phyloP scores from a whole-genome alignment of 2,888 invertebrate species.

The Oxycera nigricornis region DNA sequence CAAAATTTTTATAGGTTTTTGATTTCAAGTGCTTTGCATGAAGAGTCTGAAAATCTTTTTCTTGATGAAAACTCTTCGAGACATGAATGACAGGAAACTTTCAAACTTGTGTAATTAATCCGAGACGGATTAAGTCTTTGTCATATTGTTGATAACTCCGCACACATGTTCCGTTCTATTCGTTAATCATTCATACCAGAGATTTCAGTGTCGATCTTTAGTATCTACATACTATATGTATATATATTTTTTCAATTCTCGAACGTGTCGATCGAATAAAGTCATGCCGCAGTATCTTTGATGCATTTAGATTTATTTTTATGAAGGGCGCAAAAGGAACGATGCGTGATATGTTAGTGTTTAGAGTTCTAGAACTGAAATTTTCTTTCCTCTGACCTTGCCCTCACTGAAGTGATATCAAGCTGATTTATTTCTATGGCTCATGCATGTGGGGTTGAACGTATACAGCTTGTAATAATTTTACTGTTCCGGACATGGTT shows the following conservation, averaged over 20 bases:
- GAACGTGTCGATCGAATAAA: background rate
- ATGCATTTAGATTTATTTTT: background rate
- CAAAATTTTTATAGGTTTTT: background rate
- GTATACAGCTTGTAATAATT: conserved; percentile 13
- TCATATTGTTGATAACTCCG: background rate
- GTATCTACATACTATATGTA: background rate
- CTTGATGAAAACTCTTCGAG: background rate
- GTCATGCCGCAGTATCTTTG: background rate
- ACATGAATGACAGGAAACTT: conserved; percentile 32
- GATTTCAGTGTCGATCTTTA: background rate
- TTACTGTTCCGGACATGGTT: conserved; percentile 29
- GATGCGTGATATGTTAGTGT: background rate
- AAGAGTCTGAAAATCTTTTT: background rate
- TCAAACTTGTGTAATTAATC: conserved; percentile 27
- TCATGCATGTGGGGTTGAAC: conserved; percentile 4
- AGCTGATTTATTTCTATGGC: background rate
- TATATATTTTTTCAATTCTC: background rate
- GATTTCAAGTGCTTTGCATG: conserved; percentile 26
- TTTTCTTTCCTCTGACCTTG: background rate
- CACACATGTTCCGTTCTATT: background rate
- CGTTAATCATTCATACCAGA: background rate
- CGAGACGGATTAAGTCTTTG: conserved; percentile 4
- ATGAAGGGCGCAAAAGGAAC: background rate
- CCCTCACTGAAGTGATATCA: background rate
- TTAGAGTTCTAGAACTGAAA: background rate